A percentile compares a stretch with the other conserved stretches of the same genome.
These are phyloP conservation scores for Anabacerthia variegaticeps DNA, from an alignment of 2,797 vertebrate genomes.

Conservation along the genomic window DNA sequence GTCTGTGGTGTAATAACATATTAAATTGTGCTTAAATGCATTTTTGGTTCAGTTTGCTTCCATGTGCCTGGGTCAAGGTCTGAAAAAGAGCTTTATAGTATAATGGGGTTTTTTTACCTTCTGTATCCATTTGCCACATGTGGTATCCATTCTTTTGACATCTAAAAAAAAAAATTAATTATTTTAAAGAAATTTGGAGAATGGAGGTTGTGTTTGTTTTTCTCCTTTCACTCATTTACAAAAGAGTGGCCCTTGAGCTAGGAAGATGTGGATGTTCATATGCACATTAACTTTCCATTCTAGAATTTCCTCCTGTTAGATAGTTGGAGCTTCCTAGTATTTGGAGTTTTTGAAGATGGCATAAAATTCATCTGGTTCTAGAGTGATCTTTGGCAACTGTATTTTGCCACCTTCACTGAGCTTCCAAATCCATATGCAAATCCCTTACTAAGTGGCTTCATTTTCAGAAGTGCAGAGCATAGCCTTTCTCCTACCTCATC, in stretches of 20 bases:
- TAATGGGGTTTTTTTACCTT: neutral
- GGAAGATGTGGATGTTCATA: neutral
- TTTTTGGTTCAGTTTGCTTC: neutral
- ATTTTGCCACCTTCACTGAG: neutral
- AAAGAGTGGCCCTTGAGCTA: neutral
- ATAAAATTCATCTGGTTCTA: neutral
- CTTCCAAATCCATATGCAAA: neutral
- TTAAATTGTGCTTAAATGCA: neutral
- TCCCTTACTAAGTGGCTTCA: neutral
- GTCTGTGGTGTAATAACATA: neutral
- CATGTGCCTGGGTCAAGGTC: neutral
- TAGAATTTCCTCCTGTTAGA: neutral
- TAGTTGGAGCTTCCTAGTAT: neutral
- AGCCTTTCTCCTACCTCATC: neutral
- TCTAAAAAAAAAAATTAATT: neutral
- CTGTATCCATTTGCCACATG: neutral
- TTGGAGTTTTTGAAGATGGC: neutral
- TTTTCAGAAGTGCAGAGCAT: neutral
- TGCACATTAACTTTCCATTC: neutral
- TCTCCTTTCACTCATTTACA: neutral
- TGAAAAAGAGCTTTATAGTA: neutral
- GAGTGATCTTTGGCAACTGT: neutral
- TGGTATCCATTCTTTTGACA: neutral
- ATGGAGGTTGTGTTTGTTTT: neutral
- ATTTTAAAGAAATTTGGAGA: neutral